These are phyloP conservation scores for Polymixis lichenea DNA, from an alignment of 2,888 invertebrate genomes.

Conservation along the genomic window DNA sequence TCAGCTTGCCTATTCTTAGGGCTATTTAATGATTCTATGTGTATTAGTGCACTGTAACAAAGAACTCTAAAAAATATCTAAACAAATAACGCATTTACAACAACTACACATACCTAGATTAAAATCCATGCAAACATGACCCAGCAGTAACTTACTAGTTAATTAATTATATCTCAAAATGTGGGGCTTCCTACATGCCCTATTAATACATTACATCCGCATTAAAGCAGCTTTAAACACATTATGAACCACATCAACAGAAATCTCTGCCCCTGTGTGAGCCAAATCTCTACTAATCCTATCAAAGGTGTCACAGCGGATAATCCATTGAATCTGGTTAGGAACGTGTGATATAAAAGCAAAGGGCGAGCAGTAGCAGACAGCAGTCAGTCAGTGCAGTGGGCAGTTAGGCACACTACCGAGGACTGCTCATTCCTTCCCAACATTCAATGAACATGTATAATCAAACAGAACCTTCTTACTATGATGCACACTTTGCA, in stretches of 20 bases:
- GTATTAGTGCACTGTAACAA: neutral
- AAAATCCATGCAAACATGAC: neutral
- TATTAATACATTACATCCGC: constrained; percentile 28
- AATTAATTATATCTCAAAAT: constrained; percentile 10
- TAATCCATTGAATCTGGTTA: constrained; percentile 87
- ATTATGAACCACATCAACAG: constrained; percentile 73
- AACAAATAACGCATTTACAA: neutral
- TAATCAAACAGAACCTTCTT: constrained; percentile 80
- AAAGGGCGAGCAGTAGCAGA: constrained; percentile 39
- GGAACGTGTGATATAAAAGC: constrained; percentile 81
- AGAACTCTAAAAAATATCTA: neutral
- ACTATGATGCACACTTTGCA: constrained; percentile 84
- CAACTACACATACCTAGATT: neutral
- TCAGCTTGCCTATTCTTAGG: neutral
- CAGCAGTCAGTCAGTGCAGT: constrained; percentile 89
- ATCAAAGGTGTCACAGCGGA: constrained; percentile 82
- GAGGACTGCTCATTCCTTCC: constrained; percentile 86
- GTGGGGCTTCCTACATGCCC: constrained; percentile 65
- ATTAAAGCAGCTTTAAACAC: constrained; percentile 48
- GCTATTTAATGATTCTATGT: neutral
- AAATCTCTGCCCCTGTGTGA: constrained; percentile 82
- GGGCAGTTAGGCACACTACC: constrained; percentile 80
- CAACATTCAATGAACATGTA: constrained; percentile 77
- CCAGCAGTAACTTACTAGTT: neutral
- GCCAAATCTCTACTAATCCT: constrained; percentile 84